These are phyloP conservation scores for Sebastes itinus DNA, from an alignment of 2,797 vertebrate species.

Conservation along the genomic window DNA sequence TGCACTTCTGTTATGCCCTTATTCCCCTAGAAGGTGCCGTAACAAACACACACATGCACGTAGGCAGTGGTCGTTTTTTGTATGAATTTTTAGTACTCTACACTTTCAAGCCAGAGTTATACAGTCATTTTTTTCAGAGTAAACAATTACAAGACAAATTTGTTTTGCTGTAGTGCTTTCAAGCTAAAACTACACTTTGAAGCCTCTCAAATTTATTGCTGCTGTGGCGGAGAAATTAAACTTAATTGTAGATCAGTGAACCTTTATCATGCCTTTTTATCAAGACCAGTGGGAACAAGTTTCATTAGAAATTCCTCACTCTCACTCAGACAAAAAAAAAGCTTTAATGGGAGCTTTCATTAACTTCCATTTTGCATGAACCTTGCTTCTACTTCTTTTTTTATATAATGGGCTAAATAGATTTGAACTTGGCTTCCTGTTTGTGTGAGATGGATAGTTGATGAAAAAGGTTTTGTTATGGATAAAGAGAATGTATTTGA, in stretches of 20 bases:
- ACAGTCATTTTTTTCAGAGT: conserved; percentile 33
- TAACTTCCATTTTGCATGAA: conserved; percentile 61
- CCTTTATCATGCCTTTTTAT: conserved; percentile 57
- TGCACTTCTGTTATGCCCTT: neutral
- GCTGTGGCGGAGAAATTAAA: conserved; percentile 51
- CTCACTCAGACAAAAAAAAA: conserved; percentile 52
- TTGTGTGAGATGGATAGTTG: conserved; percentile 49
- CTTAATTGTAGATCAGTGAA: conserved; percentile 60
- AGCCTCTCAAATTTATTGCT: conserved; percentile 45
- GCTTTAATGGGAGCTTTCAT: conserved; percentile 59
- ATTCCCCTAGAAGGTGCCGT: neutral
- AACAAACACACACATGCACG: neutral
- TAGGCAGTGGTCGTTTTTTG: neutral
- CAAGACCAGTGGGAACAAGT: conserved; percentile 45
- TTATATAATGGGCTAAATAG: conserved; percentile 31
- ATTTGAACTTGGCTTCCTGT: conserved; percentile 54
- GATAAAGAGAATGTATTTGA: conserved; percentile 40
- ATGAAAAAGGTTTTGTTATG: conserved; percentile 54
- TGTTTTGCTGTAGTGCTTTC: conserved; percentile 57
- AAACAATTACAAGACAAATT: conserved; percentile 50
- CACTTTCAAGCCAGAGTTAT: conserved; percentile 6
- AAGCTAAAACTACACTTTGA: conserved; percentile 54
- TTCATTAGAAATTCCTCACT: conserved; percentile 59
- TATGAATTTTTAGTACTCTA: conserved; percentile 1
- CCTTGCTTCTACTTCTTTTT: conserved; percentile 57